phyloP scores from a whole-genome alignment of 2,113 vertebrate species.

The Malurus alboscapulatus region DNA sequence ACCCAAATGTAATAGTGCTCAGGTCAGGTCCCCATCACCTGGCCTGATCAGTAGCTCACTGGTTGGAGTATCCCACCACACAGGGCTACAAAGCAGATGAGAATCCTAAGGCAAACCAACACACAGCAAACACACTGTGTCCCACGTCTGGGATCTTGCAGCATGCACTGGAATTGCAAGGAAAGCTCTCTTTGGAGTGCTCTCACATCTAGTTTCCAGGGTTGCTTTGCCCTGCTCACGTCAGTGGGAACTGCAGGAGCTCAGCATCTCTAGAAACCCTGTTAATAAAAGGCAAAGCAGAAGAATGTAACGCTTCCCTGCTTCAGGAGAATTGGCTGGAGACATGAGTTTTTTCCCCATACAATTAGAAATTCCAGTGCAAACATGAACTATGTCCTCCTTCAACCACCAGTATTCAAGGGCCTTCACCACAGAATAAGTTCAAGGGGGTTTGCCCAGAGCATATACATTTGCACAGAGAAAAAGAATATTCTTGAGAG shows the following conservation, averaged over 20 bases:
- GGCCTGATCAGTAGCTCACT: background rate
- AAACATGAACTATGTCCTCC: background rate
- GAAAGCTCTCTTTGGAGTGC: background rate
- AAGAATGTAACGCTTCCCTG: background rate
- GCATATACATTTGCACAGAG: background rate
- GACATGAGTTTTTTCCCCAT: fast-evolving
- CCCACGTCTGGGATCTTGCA: background rate
- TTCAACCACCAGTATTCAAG: background rate
- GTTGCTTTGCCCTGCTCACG: background rate
- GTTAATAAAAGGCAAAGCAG: background rate
- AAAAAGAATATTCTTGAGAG: background rate
- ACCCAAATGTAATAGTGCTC: background rate
- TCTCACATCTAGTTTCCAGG: background rate
- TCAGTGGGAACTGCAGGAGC: background rate
- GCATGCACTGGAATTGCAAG: background rate
- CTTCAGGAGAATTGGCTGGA: background rate
- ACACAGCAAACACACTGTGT: fast-evolving
- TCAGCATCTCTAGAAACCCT: background rate
- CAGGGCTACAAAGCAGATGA: background rate
- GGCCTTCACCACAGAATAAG: background rate
- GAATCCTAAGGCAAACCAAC: background rate
- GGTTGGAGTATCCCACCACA: background rate
- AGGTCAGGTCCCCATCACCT: background rate
- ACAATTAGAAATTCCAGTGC: background rate
- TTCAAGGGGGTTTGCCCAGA: background rate